These are phyloP conservation scores for Rhagonycha fulva DNA, from an alignment of 2,888 invertebrate species.

Conservation along the genomic window DNA sequence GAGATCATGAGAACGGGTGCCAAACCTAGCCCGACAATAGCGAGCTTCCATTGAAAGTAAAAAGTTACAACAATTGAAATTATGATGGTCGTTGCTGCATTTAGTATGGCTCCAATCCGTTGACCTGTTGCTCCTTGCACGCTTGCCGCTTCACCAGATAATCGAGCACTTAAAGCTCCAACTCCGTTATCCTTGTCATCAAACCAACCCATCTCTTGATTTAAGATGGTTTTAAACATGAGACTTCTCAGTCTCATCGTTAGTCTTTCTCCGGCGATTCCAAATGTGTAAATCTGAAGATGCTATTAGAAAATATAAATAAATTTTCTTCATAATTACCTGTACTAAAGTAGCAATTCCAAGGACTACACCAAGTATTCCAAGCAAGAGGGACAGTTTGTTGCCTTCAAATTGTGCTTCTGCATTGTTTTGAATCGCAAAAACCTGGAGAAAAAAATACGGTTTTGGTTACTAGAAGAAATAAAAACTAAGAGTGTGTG, in stretches of 20 bases:
- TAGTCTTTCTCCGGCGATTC: constrained; percentile 76
- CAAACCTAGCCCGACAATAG: constrained; percentile 72
- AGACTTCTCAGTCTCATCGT: constrained; percentile 72
- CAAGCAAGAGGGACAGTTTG: constrained; percentile 66
- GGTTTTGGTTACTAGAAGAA: neutral
- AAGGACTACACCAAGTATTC: constrained; percentile 66
- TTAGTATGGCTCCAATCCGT: constrained; percentile 76
- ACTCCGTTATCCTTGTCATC: constrained; percentile 58
- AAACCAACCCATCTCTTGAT: constrained; percentile 77
- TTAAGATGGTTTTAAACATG: constrained; percentile 69
- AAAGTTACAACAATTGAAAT: constrained; percentile 69
- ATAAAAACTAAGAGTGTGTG: neutral
- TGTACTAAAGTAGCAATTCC: constrained; percentile 69
- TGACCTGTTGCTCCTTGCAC: constrained; percentile 87
- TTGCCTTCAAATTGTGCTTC: constrained; percentile 63
- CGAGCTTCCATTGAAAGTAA: constrained; percentile 76
- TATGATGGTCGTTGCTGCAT: constrained; percentile 70
- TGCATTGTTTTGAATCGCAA: constrained; percentile 56
- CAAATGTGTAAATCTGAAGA: constrained; percentile 56
- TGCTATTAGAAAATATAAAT: neutral
- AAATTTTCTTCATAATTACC: constrained; percentile 54
- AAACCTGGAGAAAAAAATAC: constrained; percentile 49
- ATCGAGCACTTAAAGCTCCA: constrained; percentile 69
- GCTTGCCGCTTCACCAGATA: constrained; percentile 77
- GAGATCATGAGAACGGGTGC: constrained; percentile 71